Conservation (phyloP, 2,797 vertebrate species). For the Morus bassanus region DNA sequence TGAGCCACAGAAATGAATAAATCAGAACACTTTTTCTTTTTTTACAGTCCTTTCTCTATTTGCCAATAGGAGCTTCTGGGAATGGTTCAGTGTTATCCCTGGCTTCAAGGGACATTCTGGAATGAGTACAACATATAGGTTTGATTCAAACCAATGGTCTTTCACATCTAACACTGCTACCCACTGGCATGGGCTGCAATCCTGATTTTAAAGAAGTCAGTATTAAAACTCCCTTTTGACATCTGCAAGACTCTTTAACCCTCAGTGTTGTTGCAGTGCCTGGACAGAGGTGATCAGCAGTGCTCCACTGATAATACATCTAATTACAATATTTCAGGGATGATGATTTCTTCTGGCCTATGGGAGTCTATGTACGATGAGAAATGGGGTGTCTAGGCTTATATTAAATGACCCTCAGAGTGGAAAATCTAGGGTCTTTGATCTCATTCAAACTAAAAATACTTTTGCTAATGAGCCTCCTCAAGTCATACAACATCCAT, state of each 20-base stretch:
- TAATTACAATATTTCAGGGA: constrained; percentile 6
- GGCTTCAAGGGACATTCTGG: neutral
- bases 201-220: neutral
- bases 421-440: constrained; percentile 46
- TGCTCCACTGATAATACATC: neutral
- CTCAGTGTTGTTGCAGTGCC: neutral
- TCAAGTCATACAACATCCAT: constrained; percentile 37
- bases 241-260: neutral
- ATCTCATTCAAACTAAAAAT: constrained; percentile 56
- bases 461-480: constrained; percentile 41
- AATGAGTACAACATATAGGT: neutral
- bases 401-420: constrained; percentile 21
- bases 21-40: neutral
- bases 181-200: neutral
- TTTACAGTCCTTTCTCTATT: neutral
- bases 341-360: constrained; percentile 33
- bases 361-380: neutral
- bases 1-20: neutral
- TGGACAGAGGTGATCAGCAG: neutral
- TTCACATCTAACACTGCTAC: neutral
- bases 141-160: neutral
- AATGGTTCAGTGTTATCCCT: neutral
- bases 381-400: constrained; percentile 39
- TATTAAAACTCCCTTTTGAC: neutral
- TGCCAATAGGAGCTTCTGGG: neutral